Conservation (phyloP, 2,888 invertebrate genomes). For the Arrhopalites spinosus region DNA sequence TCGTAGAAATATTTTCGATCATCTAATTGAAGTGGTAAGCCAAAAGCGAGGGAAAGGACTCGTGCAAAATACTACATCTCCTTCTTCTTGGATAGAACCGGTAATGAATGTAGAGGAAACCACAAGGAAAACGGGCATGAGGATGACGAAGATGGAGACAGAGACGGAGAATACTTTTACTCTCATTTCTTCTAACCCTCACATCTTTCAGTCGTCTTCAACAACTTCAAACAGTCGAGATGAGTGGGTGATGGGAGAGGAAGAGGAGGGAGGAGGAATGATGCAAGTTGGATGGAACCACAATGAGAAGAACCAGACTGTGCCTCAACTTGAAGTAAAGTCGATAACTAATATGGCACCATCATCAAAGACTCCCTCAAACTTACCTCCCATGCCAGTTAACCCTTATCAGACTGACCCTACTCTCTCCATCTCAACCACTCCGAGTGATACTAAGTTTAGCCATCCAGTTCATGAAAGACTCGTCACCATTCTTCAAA, state of each 20-base stretch:
- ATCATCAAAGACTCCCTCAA: background rate
- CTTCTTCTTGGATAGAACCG: background rate
- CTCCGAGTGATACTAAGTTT: too few relatives aligned
- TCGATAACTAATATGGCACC: constrained; percentile 19
- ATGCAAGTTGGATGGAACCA: constrained; percentile 2
- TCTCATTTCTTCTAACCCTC: background rate
- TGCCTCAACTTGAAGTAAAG: background rate
- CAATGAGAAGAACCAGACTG: constrained; percentile 9
- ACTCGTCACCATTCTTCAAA: too few relatives aligned
- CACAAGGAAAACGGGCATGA: constrained; percentile 16
- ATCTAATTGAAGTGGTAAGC: constrained; percentile 37
- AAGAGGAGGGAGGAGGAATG: background rate
- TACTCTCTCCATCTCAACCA: too few relatives aligned
- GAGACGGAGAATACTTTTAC: background rate
- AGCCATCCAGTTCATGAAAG: too few relatives aligned
- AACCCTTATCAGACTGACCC: too few relatives aligned
- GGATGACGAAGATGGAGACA: background rate
- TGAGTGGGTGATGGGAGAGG: background rate
- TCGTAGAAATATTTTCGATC: constrained; percentile 33
- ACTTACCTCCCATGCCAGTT: too few relatives aligned
- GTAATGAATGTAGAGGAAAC: constrained; percentile 37
- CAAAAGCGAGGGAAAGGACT: constrained; percentile 25
- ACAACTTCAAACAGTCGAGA: background rate
- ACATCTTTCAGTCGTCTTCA: background rate
- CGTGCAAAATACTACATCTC: constrained; percentile 11